phyloP scores from a whole-genome alignment of 2,888 invertebrate species.

The Pterostichus niger region DNA sequence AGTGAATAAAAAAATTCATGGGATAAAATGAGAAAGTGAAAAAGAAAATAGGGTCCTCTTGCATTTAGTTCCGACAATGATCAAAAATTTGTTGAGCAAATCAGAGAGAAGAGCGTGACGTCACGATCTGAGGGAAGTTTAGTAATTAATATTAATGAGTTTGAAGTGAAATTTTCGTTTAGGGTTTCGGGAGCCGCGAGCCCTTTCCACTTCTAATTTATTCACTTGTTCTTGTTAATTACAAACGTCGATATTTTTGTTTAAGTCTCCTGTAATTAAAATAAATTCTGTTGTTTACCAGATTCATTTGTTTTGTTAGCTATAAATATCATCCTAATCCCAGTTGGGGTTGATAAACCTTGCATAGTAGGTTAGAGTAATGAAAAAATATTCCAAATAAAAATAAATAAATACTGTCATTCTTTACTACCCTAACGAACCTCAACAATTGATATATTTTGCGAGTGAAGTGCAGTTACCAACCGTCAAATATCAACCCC shows the following conservation, averaged over 20 bases:
- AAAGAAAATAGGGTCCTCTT: too few relatives aligned
- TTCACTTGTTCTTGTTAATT: slow-evolving; percentile 45
- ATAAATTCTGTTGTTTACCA: slow-evolving; percentile 30
- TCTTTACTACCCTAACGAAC: too few relatives aligned
- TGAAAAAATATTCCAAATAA: too few relatives aligned
- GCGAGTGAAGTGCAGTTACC: too few relatives aligned
- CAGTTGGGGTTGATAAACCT: too few relatives aligned
- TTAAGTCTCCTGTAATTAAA: slow-evolving; percentile 29
- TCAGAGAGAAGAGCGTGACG: slow-evolving; percentile 18
- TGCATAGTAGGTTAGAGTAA: too few relatives aligned
- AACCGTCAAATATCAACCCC: too few relatives aligned
- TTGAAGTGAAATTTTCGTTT: slow-evolving; percentile 43
- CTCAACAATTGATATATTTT: too few relatives aligned
- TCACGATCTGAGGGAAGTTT: slow-evolving; percentile 37
- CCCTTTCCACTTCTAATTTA: slow-evolving; percentile 36
- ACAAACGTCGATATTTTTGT: slow-evolving; percentile 47
- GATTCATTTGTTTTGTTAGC: slow-evolving; percentile 11
- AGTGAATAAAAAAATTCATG: too few relatives aligned
- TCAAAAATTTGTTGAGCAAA: slow-evolving; percentile 3
- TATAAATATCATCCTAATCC: too few relatives aligned
- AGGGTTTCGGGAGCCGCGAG: background rate
- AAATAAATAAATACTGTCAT: too few relatives aligned
- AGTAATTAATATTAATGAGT: slow-evolving; percentile 55
- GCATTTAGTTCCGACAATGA: background rate
- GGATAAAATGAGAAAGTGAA: too few relatives aligned